Base-by-base conservation (phyloP, 2,797 vertebrate genomes). In the Myotis findleyi region DNA sequence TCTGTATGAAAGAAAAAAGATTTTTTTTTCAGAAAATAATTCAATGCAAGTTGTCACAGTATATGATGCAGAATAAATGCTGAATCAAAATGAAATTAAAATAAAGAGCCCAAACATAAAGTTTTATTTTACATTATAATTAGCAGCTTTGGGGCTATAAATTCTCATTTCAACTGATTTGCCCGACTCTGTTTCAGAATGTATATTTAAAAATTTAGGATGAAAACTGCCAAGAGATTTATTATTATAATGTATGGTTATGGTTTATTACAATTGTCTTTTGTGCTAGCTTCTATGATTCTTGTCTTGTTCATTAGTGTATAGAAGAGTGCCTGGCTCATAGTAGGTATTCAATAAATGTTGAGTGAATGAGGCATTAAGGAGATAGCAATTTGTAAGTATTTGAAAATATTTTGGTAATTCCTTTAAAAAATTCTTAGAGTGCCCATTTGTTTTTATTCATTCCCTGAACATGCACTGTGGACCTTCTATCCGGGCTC, bases 1-100 rank as follows among this genome's bases (percentile, higher is more conserved):
- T 66, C 98, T 99, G 82, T 23, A 95, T 94, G 94, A 51, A 95
- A 33, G 95, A 82, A 82, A 44, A 96, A 95, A 85, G 3, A 69
- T 0, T 36, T 33, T 23, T 23, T 91, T 88, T 76, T 38, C 27
- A 94, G 21, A 86, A 97, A 83, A 85, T 13, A 80, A 18, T 44
- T 77, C 0, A 18, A 36, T n/a, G 21, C 87, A 73, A 73, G 9
- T 93, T 47, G 23, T 72, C 44, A 94, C 10, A 86, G 10, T 94
- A 80, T 77, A 81, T 93, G 47, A 85, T 79, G 36, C 8, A 79
- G 41, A 95, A 93, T 93, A 92, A 96, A 89, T 93, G 66, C 11
- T 18, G 0, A 91, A 5, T 88, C 36, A 68, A 94, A 33, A 79
- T 0, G 0, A 80, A 96, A 81, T 75, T 82, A 88, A 93, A 95